Base-by-base conservation (phyloP, 2,888 invertebrate species). In the Ophion costatus region DNA sequence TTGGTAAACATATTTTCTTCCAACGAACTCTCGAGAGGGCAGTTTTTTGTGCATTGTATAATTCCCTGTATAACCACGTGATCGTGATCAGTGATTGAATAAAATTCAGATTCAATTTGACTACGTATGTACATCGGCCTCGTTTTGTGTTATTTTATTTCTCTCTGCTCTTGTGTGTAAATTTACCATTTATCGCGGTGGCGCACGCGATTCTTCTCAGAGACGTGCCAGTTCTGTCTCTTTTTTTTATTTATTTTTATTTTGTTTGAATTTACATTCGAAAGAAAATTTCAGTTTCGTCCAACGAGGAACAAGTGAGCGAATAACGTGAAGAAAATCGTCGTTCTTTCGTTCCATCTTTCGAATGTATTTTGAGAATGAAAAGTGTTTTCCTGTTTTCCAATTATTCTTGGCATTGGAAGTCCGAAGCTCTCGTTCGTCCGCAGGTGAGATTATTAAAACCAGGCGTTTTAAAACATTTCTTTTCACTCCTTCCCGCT, bases 61-160 rank as follows among this genome's bases (percentile, higher is more conserved):
- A 92, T 51, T 89, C 92, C 90, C 91, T 93, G 93, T 92, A 92
- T 77, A 92, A 92, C 92, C 90, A 90, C 89, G 88, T 90, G 88
- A 91, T 90, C 90, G 88, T 89, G 89, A 91, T 89, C 57, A 91
- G 91, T 89, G 90, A 92, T 91, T 93, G 92, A 93, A 93, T 93
- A 93, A 93, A 93, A 91, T 91, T 91, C 91, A 91, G 90, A 91
- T 92, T 89, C 92, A 92, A 91, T 93, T 93, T 93, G 90, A 92
- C 89, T 89, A 92, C 88, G 89, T 82, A 81, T 87, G 88, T 89
- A 83, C 85, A 86, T 87, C 88, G 91, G 90, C 90, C 90, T 90
- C 92, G 42, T 67, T 76, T 29, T 90, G 89, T 90, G 89, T 90
- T 90, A 89, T 80, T 93, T 93, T 92, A 92, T 93, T 93, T 91